Base-by-base conservation (phyloP, 2,113 vertebrate species). In the Chionis minor region DNA sequence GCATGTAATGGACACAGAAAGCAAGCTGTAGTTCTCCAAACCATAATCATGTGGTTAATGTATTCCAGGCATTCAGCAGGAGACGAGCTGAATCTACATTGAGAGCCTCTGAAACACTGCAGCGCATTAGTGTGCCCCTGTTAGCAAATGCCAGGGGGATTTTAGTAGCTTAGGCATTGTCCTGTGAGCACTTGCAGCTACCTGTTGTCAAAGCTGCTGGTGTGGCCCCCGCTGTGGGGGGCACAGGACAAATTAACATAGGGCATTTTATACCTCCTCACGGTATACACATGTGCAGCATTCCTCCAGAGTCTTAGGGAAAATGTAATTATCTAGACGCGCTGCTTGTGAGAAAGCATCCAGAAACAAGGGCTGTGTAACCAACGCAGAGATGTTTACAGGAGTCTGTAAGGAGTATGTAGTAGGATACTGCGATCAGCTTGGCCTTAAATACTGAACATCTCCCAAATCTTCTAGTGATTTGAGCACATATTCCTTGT, bases 201-300 rank as follows among this genome's bases (percentile, higher is more conserved):
- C 5, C 5, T 70, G 8, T 45, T 62, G 24, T 61, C 35, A 88
- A 65, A 83, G 35, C 19, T 88, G 30, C 15, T 85, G 32, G 61
- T 33, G 56, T 22, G 45, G 3, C 5, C 26, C 10, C 54, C 72
- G 2, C 24, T 13, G 21, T 13, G 44, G 35, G 19, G 26, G 69
- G 18, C 40, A 51, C 10, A 66, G 8, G 22, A 42, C 14, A 38
- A 24, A 10, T 32, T 58, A 47, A 42, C 24, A 28, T 1, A 47
- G 26, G 88, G 9, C 0, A 0, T 42, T 27, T 80, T 82, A 10
- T 59, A 51, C 24, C 9, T 51, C 42, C 33, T 51, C 0, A 0
- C 26, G n/a, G 5, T 71, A 30, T 17, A 20, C 30, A 73, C 35
- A 23, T 49, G 18, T 12, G 15, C 17, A 44, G 52, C 7, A 33